phyloP scores from a whole-genome alignment of 1,140 invertebrate genomes.

The Cryptotermes secundus region DNA sequence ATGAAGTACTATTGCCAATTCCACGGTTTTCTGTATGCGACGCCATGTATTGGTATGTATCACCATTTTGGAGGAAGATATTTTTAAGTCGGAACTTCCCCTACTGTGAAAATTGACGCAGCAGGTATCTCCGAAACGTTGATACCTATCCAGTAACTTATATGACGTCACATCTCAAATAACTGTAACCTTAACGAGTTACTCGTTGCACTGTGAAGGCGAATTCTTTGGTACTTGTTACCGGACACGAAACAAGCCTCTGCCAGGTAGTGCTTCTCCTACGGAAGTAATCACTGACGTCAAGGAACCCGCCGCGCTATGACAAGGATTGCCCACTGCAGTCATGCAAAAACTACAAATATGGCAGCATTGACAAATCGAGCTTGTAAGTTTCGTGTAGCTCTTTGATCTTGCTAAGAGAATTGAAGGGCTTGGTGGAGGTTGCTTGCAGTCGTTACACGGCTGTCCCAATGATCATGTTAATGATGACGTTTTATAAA shows the following conservation, averaged over 20 bases:
- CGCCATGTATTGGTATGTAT: too few relatives aligned
- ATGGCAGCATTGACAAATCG: not conserved
- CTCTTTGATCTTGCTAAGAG: not conserved
- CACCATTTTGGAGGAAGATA: too few relatives aligned
- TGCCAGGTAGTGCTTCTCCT: not conserved
- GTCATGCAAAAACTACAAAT: constrained; percentile 8
- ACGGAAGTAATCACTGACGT: not conserved
- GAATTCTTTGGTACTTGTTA: too few relatives aligned
- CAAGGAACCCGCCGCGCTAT: not conserved
- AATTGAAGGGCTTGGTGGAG: not conserved
- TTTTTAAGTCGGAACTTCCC: too few relatives aligned
- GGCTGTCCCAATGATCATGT: not conserved
- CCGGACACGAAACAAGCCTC: not conserved
- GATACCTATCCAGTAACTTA: too few relatives aligned
- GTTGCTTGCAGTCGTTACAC: not conserved
- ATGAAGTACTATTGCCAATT: too few relatives aligned
- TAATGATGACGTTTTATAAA: constrained; percentile 25
- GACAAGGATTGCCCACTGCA: not conserved
- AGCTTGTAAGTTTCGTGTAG: not conserved
- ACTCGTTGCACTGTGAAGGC: too few relatives aligned
- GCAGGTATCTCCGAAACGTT: too few relatives aligned
- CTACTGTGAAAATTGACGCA: too few relatives aligned
- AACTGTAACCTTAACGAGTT: too few relatives aligned
- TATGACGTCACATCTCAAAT: too few relatives aligned
- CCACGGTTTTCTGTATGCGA: too few relatives aligned